Percentiles rank a stretch among this genome's conserved stretches.
Evolutionary conservation across 2,797 vertebrate species (phyloP).

Genomic region (Helostoma temminkii): DNA sequence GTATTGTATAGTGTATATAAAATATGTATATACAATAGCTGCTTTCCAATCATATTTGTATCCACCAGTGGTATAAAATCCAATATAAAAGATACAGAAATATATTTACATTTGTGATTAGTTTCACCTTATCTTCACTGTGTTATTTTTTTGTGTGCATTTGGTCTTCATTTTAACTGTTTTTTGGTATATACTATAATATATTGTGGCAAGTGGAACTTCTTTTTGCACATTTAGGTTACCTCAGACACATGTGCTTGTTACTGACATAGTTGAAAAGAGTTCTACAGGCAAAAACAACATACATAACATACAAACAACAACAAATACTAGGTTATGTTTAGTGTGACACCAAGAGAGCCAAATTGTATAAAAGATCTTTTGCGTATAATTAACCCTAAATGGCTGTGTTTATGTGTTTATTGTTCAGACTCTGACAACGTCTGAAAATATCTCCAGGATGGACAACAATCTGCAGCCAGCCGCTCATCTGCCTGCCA

Average conservation of each 20-base stretch:
- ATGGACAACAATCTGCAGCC: slow-evolving; percentile 77
- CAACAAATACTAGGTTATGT: not conserved
- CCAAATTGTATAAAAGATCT: not conserved
- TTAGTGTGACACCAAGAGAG: not conserved
- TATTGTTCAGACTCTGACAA: slow-evolving; percentile 76
- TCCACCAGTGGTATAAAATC: not conserved
- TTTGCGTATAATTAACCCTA: slow-evolving; percentile 25
- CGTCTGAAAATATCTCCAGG: slow-evolving; percentile 85
- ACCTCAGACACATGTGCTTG: too few species aligned
- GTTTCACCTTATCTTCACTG: not conserved
- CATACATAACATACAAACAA: not conserved
- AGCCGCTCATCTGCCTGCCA: slow-evolving; percentile 55
- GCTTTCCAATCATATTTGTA: not conserved
- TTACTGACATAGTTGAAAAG: too few species aligned
- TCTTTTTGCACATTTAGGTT: too few species aligned
- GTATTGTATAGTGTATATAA: too few species aligned
- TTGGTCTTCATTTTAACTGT: not conserved
- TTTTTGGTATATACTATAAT: too few species aligned
- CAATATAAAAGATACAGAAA: too few species aligned
- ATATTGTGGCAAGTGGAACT: too few species aligned
- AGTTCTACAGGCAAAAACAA: not conserved
- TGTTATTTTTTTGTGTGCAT: not conserved
- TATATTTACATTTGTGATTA: not conserved
- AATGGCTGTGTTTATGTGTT: slow-evolving; percentile 52
- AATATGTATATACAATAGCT: not conserved